These are phyloP conservation scores for Macrosteles quadrilineatus DNA, from an alignment of 1,140 invertebrate genomes.

Conservation along the genomic window DNA sequence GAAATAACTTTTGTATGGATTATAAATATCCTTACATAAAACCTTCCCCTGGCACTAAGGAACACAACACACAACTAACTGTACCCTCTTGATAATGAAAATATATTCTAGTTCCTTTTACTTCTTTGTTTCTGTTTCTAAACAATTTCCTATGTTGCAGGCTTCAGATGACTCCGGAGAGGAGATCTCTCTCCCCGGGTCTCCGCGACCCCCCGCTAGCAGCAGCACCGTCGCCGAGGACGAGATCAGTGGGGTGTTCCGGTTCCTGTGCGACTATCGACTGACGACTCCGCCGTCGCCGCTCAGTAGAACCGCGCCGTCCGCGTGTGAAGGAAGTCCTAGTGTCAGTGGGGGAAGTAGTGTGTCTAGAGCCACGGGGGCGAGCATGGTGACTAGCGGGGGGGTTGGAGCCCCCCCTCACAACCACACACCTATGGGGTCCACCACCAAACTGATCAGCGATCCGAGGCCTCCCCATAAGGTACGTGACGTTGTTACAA, in stretches of 20 bases:
- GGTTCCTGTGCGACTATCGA: constrained; percentile 26
- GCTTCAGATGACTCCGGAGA: neutral
- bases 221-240: neutral
- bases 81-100: too few species aligned
- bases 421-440: constrained; percentile 37
- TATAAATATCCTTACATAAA: too few species aligned
- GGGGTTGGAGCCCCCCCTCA: constrained; percentile 21
- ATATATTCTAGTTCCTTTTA: too few species aligned
- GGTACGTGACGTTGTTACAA: neutral
- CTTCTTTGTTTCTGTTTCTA: too few species aligned
- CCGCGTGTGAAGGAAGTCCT: neutral
- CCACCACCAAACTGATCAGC: constrained; percentile 35
- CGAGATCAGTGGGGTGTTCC: constrained; percentile 8
- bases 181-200: neutral
- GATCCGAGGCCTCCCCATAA: constrained; percentile 1
- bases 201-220: neutral
- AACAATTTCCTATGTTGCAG: constrained; percentile 17
- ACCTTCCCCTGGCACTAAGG: too few species aligned
- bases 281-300: neutral
- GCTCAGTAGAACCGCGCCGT: neutral
- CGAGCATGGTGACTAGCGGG: constrained; percentile 9
- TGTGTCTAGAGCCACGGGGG: constrained; percentile 10
- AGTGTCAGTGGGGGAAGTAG: neutral
- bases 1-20: too few species aligned
- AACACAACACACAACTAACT: too few species aligned